Percentiles rank a stretch among this genome's conserved stretches.
These are phyloP conservation scores for Drosophila pandora DNA, from an alignment of 1,140 invertebrate species.

Conservation along the genomic window DNA sequence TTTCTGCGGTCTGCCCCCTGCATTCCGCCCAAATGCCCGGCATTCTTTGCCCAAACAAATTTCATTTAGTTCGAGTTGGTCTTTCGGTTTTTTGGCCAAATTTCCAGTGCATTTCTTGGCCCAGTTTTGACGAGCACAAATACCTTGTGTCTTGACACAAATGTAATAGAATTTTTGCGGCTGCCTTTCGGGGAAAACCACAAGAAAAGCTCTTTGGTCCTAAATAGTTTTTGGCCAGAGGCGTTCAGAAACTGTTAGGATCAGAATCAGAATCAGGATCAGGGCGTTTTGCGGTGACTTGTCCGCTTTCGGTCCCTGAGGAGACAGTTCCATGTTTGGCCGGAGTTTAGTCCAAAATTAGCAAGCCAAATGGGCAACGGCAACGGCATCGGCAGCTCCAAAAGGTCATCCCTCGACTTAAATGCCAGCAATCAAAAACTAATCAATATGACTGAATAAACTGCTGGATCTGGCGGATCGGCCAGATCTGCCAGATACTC, in stretches of 20 bases:
- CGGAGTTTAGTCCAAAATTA: constrained; percentile 40
- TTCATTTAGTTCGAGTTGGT: constrained; percentile 4
- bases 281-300: not conserved
- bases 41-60: constrained; percentile 32
- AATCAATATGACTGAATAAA: constrained; percentile 70
- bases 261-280: not conserved
- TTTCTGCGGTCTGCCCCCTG: constrained; percentile 30
- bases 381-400: constrained; percentile 27
- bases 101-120: constrained; percentile 3
- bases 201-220: constrained; percentile 18
- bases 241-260: not conserved
- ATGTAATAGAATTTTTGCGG: constrained; percentile 21
- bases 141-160: constrained; percentile 39
- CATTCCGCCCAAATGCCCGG: constrained; percentile 20
- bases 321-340: constrained; percentile 4
- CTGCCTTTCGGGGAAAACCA: not conserved
- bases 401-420: constrained; percentile 56
- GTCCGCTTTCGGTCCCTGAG: not conserved
- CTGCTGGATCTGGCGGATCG: constrained; percentile 14
- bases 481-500: not conserved
- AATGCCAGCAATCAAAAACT: constrained; percentile 68
- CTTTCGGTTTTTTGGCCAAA: constrained; percentile 6
- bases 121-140: constrained; percentile 12
- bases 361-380: constrained; percentile 52
- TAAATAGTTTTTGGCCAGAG: constrained; percentile 8